A percentile compares a stretch with the other conserved stretches of the same genome.
phyloP scores from a whole-genome alignment of 2,888 invertebrate genomes.

The Aplocera efformata region DNA sequence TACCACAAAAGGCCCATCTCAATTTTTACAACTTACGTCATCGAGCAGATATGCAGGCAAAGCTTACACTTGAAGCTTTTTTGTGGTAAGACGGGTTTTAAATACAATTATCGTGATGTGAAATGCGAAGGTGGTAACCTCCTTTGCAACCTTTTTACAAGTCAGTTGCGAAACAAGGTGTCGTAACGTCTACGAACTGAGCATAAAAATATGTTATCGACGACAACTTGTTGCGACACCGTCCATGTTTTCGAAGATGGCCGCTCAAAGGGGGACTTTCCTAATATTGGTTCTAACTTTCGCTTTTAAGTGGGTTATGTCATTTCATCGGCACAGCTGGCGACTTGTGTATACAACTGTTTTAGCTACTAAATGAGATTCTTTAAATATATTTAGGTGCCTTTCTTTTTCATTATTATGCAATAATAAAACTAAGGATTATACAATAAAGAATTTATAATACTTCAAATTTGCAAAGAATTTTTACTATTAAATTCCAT shows the following conservation, averaged over 20 bases:
- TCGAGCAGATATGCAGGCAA: too few species aligned
- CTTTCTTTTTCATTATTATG: too few species aligned
- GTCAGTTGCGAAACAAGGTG: constrained; percentile 13
- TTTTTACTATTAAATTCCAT: too few species aligned
- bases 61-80: too few species aligned
- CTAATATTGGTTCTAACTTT: constrained; percentile 16
- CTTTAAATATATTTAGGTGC: too few species aligned
- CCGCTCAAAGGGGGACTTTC: constrained; percentile 7
- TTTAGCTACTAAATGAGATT: constrained; percentile 3
- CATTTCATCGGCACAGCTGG: constrained; percentile 3
- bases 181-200: constrained; percentile 4
- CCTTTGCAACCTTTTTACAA: constrained; percentile 15
- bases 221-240: constrained; percentile 15
- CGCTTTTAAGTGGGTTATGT: constrained; percentile 20
- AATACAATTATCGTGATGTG: constrained; percentile 10
- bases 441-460: too few species aligned
- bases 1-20: too few species aligned
- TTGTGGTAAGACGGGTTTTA: too few species aligned
- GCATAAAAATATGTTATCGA: constrained; percentile 14
- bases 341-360: not conserved
- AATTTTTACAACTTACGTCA: too few species aligned
- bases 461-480: too few species aligned
- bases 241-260: constrained; percentile 10
- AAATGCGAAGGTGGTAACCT: constrained; percentile 12
- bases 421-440: too few species aligned